A percentile compares a stretch with the other conserved stretches of the same genome.
Evolutionary conservation across 2,113 vertebrate genomes (phyloP).

Genomic region (Chaetodon trifascialis): DNA sequence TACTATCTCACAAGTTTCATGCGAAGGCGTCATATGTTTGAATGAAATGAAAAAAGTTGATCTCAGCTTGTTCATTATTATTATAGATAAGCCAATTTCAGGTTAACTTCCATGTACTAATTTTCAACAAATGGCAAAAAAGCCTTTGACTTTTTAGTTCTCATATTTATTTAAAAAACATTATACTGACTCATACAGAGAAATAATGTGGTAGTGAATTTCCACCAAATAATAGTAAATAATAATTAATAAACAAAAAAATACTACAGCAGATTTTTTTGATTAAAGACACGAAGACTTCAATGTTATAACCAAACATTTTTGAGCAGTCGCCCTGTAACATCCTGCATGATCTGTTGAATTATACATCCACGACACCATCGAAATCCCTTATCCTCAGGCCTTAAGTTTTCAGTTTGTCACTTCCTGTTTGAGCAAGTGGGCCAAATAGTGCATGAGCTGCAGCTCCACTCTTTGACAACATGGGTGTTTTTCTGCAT

Average conservation of each 20-base stretch:
- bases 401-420: conserved; percentile 25
- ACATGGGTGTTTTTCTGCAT: conserved; percentile 8
- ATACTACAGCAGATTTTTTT: neutral
- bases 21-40: neutral
- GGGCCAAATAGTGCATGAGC: conserved; percentile 38
- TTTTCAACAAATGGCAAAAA: neutral
- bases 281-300: neutral
- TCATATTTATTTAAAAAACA: neutral
- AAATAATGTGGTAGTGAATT: too few relatives aligned
- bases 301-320: neutral
- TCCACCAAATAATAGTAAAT: too few relatives aligned
- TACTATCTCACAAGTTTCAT: neutral
- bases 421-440: conserved; percentile 42
- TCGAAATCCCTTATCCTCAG: neutral
- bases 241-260: too few relatives aligned
- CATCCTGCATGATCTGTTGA: neutral
- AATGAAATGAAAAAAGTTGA: neutral
- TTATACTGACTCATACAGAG: too few relatives aligned
- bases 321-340: neutral
- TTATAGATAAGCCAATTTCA: neutral
- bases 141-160: neutral
- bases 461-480: conserved; percentile 10
- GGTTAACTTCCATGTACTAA: neutral
- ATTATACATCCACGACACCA: neutral
- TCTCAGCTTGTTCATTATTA: neutral